phyloP scores from a whole-genome alignment of 2,797 vertebrate species.

The Alauda arvensis region DNA sequence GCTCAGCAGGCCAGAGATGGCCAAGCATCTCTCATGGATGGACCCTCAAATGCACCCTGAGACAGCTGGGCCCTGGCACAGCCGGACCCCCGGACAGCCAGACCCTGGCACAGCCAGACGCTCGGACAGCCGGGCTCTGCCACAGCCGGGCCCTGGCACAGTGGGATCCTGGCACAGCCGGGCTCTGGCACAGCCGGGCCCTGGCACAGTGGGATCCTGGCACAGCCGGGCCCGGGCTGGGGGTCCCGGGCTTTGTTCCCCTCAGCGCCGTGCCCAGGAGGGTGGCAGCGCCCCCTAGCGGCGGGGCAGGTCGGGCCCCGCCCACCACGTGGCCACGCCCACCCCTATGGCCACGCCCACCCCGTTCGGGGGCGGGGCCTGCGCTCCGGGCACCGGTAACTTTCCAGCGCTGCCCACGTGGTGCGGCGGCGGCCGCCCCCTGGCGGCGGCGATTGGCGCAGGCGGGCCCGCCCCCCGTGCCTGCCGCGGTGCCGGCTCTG shows the following conservation, averaged over 20 bases:
- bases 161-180: fast-evolving
- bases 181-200: not conserved
- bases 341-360: too few relatives aligned
- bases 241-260: fast-evolving
- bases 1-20: too few relatives aligned
- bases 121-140: fast-evolving
- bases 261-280: not conserved
- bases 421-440: not conserved
- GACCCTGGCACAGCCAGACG: fast-evolving
- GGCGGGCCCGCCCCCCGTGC: not conserved
- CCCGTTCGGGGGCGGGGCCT: not conserved
- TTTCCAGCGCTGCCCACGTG: not conserved
- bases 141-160: too few relatives aligned
- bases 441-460: not conserved
- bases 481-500: not conserved
- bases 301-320: not conserved
- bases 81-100: fast-evolving
- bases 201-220: too few relatives aligned
- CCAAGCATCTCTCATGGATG: too few relatives aligned
- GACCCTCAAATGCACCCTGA: fast-evolving
- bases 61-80: fast-evolving
- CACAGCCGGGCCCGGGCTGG: not conserved
- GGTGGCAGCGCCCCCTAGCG: not conserved
- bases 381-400: not conserved
- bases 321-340: not conserved